phyloP scores from a whole-genome alignment of 2,113 vertebrate species.

The Alouatta palliata region DNA sequence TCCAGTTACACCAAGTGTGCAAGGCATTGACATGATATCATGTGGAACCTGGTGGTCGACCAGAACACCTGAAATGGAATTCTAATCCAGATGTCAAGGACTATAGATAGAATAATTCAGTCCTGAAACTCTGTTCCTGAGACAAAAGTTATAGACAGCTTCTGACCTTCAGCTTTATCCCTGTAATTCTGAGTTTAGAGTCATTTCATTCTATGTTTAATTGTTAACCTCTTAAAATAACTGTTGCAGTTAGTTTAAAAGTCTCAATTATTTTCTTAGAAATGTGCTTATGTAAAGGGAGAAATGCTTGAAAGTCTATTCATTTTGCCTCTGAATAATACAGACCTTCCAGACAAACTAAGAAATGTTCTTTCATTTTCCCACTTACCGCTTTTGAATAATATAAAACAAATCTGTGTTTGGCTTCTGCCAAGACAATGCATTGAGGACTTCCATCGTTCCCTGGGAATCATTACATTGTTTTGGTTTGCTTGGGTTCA shows the following conservation, averaged over 20 bases:
- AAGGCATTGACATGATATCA: background rate
- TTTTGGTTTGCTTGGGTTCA: conserved; percentile 77
- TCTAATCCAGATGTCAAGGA: conserved; percentile 42
- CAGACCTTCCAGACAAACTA: background rate
- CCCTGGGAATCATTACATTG: conserved; percentile 74
- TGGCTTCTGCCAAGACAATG: conserved; percentile 56
- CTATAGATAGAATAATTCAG: background rate
- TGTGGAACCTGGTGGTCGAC: background rate
- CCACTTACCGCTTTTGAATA: conserved; percentile 48
- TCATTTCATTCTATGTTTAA: background rate
- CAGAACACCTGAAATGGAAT: conserved; percentile 26
- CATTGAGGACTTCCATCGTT: background rate
- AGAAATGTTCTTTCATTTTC: conserved; percentile 36
- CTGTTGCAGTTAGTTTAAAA: background rate
- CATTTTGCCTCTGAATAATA: background rate
- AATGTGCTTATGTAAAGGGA: background rate
- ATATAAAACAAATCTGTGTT: conserved; percentile 47
- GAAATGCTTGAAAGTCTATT: background rate
- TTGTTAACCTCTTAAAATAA: background rate
- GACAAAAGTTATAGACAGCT: background rate
- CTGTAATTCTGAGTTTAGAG: background rate
- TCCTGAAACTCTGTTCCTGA: background rate
- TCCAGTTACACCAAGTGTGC: background rate
- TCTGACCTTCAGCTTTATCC: background rate
- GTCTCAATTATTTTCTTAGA: background rate